Base-by-base conservation (phyloP, 2,797 vertebrate species). In the Pseudopleuronectes americanus region DNA sequence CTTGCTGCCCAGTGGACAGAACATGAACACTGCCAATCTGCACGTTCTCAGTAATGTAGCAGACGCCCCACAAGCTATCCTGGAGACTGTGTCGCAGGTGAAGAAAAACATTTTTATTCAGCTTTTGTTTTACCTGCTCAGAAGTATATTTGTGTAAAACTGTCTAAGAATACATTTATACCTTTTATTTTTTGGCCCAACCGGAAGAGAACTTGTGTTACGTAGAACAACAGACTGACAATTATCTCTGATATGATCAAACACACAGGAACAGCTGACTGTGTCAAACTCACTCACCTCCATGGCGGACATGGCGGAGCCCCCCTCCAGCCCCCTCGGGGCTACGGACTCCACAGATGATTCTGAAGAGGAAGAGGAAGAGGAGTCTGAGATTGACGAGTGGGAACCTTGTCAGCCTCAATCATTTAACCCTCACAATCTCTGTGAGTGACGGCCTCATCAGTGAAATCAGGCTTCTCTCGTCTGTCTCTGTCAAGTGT, bases 361-460 rank as follows among this genome's bases (percentile, higher is more conserved):
- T 7, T 96, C 97, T 0, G 96, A 94, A 0, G 95, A 94, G 48
- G 94, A 95, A 0, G 94, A 95, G 21, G 91, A 92, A 0, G 97
- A 98, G 54, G 97, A 98, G 77, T 96, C 97, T 0, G 97, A 99
- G 64, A 84, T 97, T 84, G 97, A 97, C 1, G 97, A 99, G 59
- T 99, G 98, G 98, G 97, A 97, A 57, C 95, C 95, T 14, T 94
- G 92, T 58, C 95, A 94, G 0, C 95, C 93, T 54, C 94, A 94
- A 45, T 94, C 96, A 0, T 99, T 99, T 64, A 96, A 96, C 86
- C 97, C 98, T 7, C 97, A 97, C 36, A 96, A 93, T 86, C 92
- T 99, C 33, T 99, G 97, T 99, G 91, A 96, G 97, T 91, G 9
- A 43, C 12, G 1, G 3, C 45, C 2, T 52, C n/a, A 13, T 2